Evolutionary conservation across 2,888 invertebrate genomes (phyloP), one percentile per base, ranked within the genome.

Genomic region (Ectemnius lituratus): DNA sequence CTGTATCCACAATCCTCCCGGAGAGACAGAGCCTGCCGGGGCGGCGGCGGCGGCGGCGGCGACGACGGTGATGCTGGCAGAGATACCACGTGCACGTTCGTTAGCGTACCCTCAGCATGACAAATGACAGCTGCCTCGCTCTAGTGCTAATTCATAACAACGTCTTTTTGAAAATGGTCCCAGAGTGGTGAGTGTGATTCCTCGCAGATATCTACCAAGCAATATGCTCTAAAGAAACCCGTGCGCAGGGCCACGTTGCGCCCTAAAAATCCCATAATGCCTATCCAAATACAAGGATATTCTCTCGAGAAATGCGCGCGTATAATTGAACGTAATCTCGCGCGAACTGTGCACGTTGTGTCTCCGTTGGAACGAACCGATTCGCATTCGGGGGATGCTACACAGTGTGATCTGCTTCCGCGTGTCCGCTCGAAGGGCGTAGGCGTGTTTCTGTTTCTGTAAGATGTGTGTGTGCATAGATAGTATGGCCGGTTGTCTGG

Each of bases 161-260:
- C 66, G 52, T 57, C 14, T 70, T 66, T 71, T 71, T 61, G 57
- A 69, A 77, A 62, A 28, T 72, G 77, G 77, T 77, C 76, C 77
- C 77, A 72, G 66, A 69, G 37, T 37, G 61, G 59, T 61, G 75
- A 67, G 71, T 37, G 37, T 62, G n/a, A 46, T 61, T 3, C 62
- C 67, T 75, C 52, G 61, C 68, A 65, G 64, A 75, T 68, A 37
- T 56, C n/a, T 18, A 63, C 37, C 37, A 37, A 37, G 37, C 37
- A 1, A 37, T 37, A 37, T 4, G 14, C 52, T 16, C 52, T 5
- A 52, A 52, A 52, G 52, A 14, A 52, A 52, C 4, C 13, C n/a
- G 14, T 27, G 16, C 16, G n/a, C 18, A 1, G 45, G 16, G 37
- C 37, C 37, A 37, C 37, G 37, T 11, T 37, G 37, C 37, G 37